phyloP scores from a whole-genome alignment of 1,140 invertebrate species.

The Drosophila quadrilineata region DNA sequence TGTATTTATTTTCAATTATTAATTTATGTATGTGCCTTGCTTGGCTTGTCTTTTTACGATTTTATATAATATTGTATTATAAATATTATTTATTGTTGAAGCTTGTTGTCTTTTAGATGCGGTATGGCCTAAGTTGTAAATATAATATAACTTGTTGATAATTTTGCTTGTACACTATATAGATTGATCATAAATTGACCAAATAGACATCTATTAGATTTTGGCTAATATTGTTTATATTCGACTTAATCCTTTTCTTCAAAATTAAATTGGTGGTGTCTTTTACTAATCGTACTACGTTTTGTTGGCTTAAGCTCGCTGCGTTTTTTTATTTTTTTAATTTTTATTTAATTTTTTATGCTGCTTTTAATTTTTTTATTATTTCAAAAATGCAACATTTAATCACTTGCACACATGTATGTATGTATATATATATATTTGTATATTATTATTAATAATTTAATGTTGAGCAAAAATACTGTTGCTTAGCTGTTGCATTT shows the following conservation, averaged over 20 bases:
- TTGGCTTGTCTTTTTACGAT: constrained; percentile 47
- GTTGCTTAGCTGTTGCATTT: constrained; percentile 62
- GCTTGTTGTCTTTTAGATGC: constrained; percentile 40
- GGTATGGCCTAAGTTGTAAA: constrained; percentile 48
- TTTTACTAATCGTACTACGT: constrained; percentile 76
- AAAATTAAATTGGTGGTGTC: constrained; percentile 78
- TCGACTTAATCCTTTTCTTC: constrained; percentile 31
- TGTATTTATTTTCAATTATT: constrained; percentile 65
- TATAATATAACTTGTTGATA: too few species aligned
- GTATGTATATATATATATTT: constrained; percentile 25
- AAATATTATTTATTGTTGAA: constrained; percentile 19
- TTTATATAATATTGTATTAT: constrained; percentile 8
- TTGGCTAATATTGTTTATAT: constrained; percentile 54
- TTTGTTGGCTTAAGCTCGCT: constrained; percentile 62
- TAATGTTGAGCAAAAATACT: constrained; percentile 77
- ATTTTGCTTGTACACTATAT: constrained; percentile 50
- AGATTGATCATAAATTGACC: constrained; percentile 55
- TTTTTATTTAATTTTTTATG: constrained; percentile 3
- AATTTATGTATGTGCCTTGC: constrained; percentile 17
- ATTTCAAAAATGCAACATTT: constrained; percentile 66
- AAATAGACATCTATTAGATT: constrained; percentile 54
- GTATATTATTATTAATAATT: constrained; percentile 30
- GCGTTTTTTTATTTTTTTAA: constrained; percentile 34
- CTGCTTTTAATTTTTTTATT: constrained; percentile 27
- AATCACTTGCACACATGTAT: constrained; percentile 63